Conservation (phyloP, 2,888 invertebrate species). For the Drosophila paramelanica region DNA sequence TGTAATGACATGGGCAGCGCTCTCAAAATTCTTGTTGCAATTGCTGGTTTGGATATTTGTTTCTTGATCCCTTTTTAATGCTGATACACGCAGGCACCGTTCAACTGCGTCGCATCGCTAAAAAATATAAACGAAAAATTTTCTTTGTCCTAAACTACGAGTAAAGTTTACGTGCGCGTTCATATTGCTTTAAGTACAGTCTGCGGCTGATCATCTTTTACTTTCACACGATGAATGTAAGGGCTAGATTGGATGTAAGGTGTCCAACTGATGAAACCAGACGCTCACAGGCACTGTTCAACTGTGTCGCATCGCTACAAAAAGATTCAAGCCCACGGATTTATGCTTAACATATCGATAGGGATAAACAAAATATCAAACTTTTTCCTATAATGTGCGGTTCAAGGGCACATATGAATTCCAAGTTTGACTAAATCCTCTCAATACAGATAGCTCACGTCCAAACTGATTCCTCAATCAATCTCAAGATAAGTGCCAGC, state of each 20-base stretch:
- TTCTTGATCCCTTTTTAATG: conserved; percentile 30
- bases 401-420: conserved; percentile 13
- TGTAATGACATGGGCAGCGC: conserved; percentile 20
- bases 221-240: conserved; percentile 3
- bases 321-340: conserved; percentile 51
- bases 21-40: conserved; percentile 27
- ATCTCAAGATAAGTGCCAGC: conserved; percentile 54
- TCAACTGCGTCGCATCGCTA: conserved; percentile 63
- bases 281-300: conserved; percentile 76
- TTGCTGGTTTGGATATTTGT: conserved; percentile 19
- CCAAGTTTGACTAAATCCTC: conserved; percentile 29
- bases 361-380: conserved; percentile 54
- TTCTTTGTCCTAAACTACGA: conserved; percentile 51
- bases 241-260: conserved; percentile 9
- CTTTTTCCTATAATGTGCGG: conserved; percentile 45
- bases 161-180: conserved; percentile 37
- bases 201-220: conserved; percentile 19
- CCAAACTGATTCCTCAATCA: conserved; percentile 26
- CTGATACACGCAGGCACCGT: conserved; percentile 57
- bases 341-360: conserved; percentile 39
- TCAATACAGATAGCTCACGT: conserved; percentile 1
- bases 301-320: conserved; percentile 75
- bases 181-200: background rate
- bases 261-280: conserved; percentile 32
- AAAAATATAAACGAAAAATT: conserved; percentile 61